A percentile compares a stretch with the other conserved stretches of the same genome.
These are phyloP conservation scores for Heliconius ismenius DNA, from an alignment of 2,888 invertebrate species.

Conservation along the genomic window DNA sequence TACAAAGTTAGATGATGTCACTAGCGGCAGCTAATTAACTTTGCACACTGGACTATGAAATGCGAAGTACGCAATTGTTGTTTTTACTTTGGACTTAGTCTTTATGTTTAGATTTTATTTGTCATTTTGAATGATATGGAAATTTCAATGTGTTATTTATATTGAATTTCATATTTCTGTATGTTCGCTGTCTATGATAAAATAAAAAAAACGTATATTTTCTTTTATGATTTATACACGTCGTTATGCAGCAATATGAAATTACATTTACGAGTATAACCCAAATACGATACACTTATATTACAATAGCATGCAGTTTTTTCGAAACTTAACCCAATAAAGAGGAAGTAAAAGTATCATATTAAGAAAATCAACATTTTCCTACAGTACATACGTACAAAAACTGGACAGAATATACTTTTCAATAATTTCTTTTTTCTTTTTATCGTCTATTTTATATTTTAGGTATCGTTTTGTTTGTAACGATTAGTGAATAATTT, in stretches of 20 bases:
- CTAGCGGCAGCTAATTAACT: conserved; percentile 14
- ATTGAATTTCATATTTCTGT: too few species aligned
- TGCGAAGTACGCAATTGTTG: background rate
- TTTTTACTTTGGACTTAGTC: background rate
- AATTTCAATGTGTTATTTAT: too few species aligned
- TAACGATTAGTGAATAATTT: too few species aligned
- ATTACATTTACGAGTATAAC: background rate
- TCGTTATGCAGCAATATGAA: background rate
- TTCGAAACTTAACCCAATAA: background rate
- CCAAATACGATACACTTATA: background rate
- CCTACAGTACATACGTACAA: too few species aligned
- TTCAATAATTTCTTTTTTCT: too few species aligned
- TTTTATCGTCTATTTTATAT: too few species aligned
- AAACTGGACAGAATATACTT: too few species aligned
- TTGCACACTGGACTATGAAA: conserved; percentile 8
- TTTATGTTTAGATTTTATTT: background rate
- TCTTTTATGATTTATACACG: background rate
- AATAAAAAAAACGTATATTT: too few species aligned
- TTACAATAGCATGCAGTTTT: background rate
- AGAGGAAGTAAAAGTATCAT: background rate
- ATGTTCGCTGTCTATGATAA: too few species aligned
- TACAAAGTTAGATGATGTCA: conserved; percentile 16
- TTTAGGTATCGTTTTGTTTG: too few species aligned
- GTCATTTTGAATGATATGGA: too few species aligned
- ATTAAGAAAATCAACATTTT: background rate